Percentiles rank a stretch among this genome's conserved stretches.
phyloP scores from a whole-genome alignment of 2,113 vertebrate species.

The Colaptes auratus region DNA sequence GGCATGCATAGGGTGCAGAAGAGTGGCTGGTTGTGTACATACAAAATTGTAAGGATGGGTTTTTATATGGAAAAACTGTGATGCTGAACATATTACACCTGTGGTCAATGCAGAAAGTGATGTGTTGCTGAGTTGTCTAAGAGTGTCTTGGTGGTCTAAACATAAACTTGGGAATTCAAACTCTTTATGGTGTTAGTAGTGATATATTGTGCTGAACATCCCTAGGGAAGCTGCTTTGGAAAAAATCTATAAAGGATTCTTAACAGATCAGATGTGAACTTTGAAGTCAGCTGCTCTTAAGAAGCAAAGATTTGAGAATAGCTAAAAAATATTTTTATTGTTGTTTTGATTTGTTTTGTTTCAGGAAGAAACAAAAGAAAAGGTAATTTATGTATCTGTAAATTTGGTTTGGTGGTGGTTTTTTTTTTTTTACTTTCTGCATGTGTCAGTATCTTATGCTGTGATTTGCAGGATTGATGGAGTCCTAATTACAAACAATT shows the following conservation, averaged over 20 bases:
- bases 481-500: not conserved
- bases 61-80: not conserved
- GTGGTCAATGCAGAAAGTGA: not conserved
- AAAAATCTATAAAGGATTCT: not conserved
- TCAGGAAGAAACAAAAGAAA: not conserved
- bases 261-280: not conserved
- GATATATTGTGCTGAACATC: not conserved
- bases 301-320: not conserved
- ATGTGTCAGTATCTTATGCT: rapidly evolving
- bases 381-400: not conserved
- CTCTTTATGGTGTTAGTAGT: not conserved
- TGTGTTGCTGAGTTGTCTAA: not conserved
- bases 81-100: rapidly evolving
- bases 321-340: not conserved
- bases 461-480: not conserved
- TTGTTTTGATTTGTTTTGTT: not conserved
- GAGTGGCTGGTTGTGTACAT: rapidly evolving
- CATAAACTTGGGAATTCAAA: not conserved
- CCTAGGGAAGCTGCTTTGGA: not conserved
- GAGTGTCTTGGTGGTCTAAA: not conserved
- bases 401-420: not conserved
- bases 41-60: not conserved
- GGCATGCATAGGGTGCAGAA: not conserved
- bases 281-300: not conserved
- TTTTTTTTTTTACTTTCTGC: not conserved